Base-by-base conservation (phyloP, 1,140 invertebrate genomes). In the Trichogramma pretiosum region DNA sequence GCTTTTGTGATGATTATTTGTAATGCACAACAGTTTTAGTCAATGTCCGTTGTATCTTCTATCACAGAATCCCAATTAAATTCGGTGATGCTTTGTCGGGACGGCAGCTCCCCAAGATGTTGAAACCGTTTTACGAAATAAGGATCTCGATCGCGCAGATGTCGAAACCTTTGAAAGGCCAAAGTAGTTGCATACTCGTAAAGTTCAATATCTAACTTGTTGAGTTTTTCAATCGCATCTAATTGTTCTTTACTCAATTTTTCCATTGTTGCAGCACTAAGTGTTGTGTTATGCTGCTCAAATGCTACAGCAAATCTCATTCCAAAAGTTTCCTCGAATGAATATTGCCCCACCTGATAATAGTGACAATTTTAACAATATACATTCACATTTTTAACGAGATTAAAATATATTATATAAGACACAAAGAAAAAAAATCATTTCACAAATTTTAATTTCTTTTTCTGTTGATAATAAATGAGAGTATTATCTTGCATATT, bases 251-350 rank as follows among this genome's bases (percentile, higher is more conserved):
- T 63, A 28, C 77, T 80, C 36, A 96, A 71, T 35, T 81, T 83
- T 14, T 79, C 78, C 60, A 90, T 77, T 38, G 83, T 88, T 37
- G 78, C 76, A 60, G 80, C 85, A 16, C 89, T 89, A 40, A 88
- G 77, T 1, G 89, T 93, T 47, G 87, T 81, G 71, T 94, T 93
- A 64, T 91, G 87, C 64, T 93, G 90, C 55, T 86, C 84, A 66
- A 94, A 93, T 19, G 85, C 83, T 55, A 89, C 81, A 34, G 84
- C 82, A 70, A 94, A 96, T 57, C 86, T 78, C 59, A 98, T 75
- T 65, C 89, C 86, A 68, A 99, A 98, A n/a, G 90, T 95, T 70
- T 92, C 84, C 67, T 99, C 94, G 70, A 99, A 99, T 30, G 98
- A 82, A 63, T 92, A 92, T 68, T 98, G 95, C 22, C 89, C 90